A percentile compares a stretch with the other conserved stretches of the same genome.
Evolutionary conservation across 2,797 vertebrate genomes (phyloP).

Genomic region (Coregonus suidteri): DNA sequence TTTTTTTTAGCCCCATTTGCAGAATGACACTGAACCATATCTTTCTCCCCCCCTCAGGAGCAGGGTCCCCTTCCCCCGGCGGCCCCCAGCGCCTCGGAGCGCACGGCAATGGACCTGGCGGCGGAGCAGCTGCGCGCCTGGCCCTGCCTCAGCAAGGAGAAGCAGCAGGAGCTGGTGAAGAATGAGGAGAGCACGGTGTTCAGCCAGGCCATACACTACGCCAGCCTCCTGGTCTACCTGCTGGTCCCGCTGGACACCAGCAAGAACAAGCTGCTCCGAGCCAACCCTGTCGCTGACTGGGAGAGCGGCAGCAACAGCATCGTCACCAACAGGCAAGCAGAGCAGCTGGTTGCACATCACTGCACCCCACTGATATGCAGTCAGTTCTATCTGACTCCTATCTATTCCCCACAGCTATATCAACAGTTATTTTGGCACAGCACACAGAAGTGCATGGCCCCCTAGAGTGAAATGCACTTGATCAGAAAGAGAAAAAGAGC

Average conservation of each 20-base stretch:
- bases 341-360: background rate
- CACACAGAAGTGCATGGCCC: no score
- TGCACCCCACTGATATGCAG: background rate
- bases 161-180: constrained; percentile 90
- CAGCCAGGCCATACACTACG: constrained; percentile 98
- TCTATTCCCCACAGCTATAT: background rate
- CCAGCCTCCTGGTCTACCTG: constrained; percentile 97
- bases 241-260: constrained; percentile 93
- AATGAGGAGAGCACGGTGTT: constrained; percentile 97
- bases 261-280: constrained; percentile 91
- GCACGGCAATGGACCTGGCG: constrained; percentile 95
- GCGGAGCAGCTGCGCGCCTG: constrained; percentile 90
- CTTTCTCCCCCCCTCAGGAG: constrained; percentile 64
- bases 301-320: constrained; percentile 99
- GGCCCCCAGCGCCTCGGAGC: constrained; percentile 70
- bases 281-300: constrained; percentile 88
- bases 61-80: constrained; percentile 41
- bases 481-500: constrained; percentile 35
- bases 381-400: background rate
- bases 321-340: constrained; percentile 90
- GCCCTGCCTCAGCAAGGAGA: constrained; percentile 88
- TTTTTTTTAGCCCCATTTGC: background rate
- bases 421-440: no score
- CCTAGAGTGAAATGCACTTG: no score
- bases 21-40: background rate